phyloP scores from a whole-genome alignment of 2,888 invertebrate species.

The Lordiphosa andalusiaca region DNA sequence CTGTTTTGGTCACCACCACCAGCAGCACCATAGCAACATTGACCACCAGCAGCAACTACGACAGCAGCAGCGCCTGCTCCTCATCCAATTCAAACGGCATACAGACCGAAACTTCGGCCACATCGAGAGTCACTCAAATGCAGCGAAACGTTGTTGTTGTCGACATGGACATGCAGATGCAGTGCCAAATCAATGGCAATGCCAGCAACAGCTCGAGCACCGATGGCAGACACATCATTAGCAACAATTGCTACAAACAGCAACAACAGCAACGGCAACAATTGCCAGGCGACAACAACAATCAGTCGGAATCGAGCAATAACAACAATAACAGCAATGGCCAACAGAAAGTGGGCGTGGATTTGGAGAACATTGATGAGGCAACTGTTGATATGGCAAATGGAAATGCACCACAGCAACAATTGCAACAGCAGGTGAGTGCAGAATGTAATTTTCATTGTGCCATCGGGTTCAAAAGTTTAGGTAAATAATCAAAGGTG shows the following conservation, averaged over 20 bases:
- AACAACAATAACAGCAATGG: constrained; percentile 42
- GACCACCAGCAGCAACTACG: constrained; percentile 64
- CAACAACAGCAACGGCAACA: constrained; percentile 45
- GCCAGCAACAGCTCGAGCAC: constrained; percentile 33
- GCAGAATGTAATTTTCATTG: constrained; percentile 4
- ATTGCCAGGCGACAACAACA: constrained; percentile 52
- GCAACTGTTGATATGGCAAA: constrained; percentile 58
- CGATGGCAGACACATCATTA: constrained; percentile 55
- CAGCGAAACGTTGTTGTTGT: constrained; percentile 57
- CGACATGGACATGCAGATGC: constrained; percentile 62
- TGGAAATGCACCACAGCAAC: constrained; percentile 53
- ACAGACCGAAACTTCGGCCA: constrained; percentile 66
- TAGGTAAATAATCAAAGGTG: neutral
- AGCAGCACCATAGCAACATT: constrained; percentile 28
- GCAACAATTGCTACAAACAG: constrained; percentile 67
- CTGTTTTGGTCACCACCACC: constrained; percentile 48
- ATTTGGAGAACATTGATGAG: constrained; percentile 46
- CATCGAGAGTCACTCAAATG: constrained; percentile 76
- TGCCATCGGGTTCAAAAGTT: constrained; percentile 1
- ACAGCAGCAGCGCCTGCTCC: constrained; percentile 71
- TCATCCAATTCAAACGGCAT: constrained; percentile 72
- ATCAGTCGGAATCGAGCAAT: constrained; percentile 46
- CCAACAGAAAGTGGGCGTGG: constrained; percentile 38
- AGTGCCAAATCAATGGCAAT: constrained; percentile 71
- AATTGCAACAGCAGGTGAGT: constrained; percentile 58